These are phyloP conservation scores for Orussus abietinus DNA, from an alignment of 1,140 invertebrate species.

Conservation along the genomic window DNA sequence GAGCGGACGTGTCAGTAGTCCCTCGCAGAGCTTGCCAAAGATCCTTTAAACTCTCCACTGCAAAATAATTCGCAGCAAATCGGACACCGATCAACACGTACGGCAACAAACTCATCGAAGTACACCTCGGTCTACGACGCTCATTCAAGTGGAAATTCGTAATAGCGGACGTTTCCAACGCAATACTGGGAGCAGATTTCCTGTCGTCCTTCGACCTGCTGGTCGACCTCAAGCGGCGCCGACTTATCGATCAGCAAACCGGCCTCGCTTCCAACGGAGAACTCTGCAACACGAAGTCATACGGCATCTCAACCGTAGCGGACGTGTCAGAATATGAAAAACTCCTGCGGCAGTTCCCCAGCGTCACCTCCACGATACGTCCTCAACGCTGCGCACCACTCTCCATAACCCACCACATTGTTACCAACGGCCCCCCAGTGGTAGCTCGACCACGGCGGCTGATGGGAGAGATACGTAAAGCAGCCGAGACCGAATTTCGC, in stretches of 20 bases:
- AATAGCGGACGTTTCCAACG: constrained; percentile 30
- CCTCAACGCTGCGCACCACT: neutral
- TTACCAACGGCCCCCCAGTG: neutral
- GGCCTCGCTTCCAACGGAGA: neutral
- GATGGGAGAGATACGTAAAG: neutral
- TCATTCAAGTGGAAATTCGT: constrained; percentile 29
- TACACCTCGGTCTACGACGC: constrained; percentile 25
- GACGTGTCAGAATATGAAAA: no score
- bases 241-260: constrained; percentile 1
- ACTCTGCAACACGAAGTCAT: neutral
- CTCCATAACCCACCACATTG: neutral
- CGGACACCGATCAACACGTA: constrained; percentile 24
- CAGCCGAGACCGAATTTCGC: neutral
- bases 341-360: neutral
- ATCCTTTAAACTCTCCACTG: neutral
- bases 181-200: constrained; percentile 37
- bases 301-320: neutral
- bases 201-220: constrained; percentile 13
- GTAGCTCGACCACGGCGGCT: neutral
- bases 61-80: constrained; percentile 19
- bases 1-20: neutral
- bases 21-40: neutral
- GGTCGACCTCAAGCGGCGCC: constrained; percentile 4
- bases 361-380: neutral
- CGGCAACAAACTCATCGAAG: constrained; percentile 14